Evolutionary conservation across 2,113 vertebrate species (phyloP), one percentile per base, ranked within the genome.

Genomic region (Mobula hypostoma): DNA sequence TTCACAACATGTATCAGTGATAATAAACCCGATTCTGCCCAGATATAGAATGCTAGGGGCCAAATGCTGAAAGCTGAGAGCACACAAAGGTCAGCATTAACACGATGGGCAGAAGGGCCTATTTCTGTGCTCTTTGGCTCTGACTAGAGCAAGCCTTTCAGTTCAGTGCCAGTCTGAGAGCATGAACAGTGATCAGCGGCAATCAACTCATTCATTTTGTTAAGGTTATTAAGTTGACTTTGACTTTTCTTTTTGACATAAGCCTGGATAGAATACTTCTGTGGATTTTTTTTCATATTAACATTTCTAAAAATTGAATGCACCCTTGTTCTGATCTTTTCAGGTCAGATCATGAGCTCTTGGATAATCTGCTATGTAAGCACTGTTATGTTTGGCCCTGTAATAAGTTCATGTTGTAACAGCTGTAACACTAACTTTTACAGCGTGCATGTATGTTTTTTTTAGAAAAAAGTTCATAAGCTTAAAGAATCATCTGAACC

Each of bases 341-440:
- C 58, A 88, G 58, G 58, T 88, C 12, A 66, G 85, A 88, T 27
- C 24, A 29, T 7, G 29, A 7, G n/a, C 63, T 88, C 85, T 88
- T 58, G 61, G 63, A 88, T n/a, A 66, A 17, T 2, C 85, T 88
- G 29, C 85, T 66, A 29, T 1, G 27, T n/a, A 61, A 63, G 85
- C 85, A n/a, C 3, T 63, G 85, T 17, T 58, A 88, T 15, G 5
- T 66, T 88, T 66, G 9, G 27, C 85, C 29, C 8, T 32, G 58
- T 88, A 29, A 63, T 14, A 66, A n/a, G 58, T 88, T 88, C 85
- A 66, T 88, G 85, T 88, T 88, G 85, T 66, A 88, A 88, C 85
- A 88, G 85, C 85, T 63, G 58, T 14, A 66, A 17, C 14, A 9
- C n/a, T 66, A 66, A 66, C 7, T 90, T 90, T 32, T 32, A 32